Evolutionary conservation across 2,797 vertebrate genomes (phyloP).

Genomic region (Buceros bicornis): DNA sequence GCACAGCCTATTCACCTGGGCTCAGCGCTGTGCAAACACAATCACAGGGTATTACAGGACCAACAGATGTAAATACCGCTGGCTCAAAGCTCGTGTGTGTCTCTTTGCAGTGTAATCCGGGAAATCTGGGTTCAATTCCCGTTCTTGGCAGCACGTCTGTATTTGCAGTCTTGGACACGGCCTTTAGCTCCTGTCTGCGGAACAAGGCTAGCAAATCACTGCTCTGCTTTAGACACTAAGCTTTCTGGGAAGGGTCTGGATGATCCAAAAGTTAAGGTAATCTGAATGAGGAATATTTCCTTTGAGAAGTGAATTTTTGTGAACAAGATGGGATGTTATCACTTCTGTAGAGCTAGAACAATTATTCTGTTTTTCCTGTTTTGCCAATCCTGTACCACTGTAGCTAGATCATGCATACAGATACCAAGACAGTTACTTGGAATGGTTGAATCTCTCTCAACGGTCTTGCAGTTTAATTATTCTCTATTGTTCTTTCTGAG

Average conservation of each 20-base stretch:
- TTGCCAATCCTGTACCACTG: not conserved
- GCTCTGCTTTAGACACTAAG: not conserved
- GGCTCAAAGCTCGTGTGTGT: not conserved
- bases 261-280: not conserved
- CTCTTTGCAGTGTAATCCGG: not conserved
- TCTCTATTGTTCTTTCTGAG: not conserved
- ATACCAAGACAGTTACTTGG: not conserved
- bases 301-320: not conserved
- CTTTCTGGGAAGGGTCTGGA: not conserved
- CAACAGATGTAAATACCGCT: not conserved
- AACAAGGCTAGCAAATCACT: not conserved
- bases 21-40: slow-evolving; percentile 11
- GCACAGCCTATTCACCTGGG: not conserved
- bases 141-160: not conserved
- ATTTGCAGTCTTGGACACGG: not conserved
- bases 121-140: not conserved
- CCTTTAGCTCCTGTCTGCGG: not conserved
- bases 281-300: not conserved
- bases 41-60: not conserved
- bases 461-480: not conserved
- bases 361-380: not conserved
- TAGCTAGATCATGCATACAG: not conserved
- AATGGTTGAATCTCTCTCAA: not conserved
- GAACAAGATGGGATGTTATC: not conserved
- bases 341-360: fast-evolving